Conservation (phyloP, 1,140 invertebrate species). For the Drosophila mojavensis region DNA sequence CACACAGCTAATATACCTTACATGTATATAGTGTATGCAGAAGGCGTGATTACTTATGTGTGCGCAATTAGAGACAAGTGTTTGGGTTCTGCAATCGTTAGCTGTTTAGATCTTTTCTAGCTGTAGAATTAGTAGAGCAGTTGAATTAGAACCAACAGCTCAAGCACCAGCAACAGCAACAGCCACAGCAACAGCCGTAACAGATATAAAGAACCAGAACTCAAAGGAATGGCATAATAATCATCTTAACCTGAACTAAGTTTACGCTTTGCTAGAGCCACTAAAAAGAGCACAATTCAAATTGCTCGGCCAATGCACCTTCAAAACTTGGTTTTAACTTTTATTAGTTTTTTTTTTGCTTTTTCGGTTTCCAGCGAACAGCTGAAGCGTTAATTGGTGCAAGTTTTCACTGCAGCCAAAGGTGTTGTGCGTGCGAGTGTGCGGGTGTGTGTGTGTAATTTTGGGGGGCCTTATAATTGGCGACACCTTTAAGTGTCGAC, state of each 20-base stretch:
- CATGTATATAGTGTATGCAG: neutral
- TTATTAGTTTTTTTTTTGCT: neutral
- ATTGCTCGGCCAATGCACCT: conserved; percentile 60
- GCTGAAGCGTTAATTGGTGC: conserved; percentile 73
- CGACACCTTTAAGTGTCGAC: conserved; percentile 80
- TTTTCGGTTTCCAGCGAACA: conserved; percentile 8
- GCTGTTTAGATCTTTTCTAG: neutral
- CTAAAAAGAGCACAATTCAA: conserved; percentile 57
- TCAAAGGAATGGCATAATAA: conserved; percentile 30
- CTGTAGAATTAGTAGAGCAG: conserved; percentile 62
- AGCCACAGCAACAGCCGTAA: neutral
- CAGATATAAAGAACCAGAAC: conserved; percentile 33
- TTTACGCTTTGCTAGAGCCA: conserved; percentile 69
- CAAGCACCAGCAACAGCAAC: conserved; percentile 1
- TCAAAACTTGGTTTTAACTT: conserved; percentile 7
- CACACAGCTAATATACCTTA: conserved; percentile 6
- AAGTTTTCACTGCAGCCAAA: conserved; percentile 68
- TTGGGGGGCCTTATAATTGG: conserved; percentile 63
- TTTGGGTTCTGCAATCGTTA: conserved; percentile 22
- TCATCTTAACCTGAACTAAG: conserved; percentile 9
- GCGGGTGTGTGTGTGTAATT: neutral
- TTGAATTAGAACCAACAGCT: conserved; percentile 55
- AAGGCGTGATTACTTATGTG: conserved; percentile 44
- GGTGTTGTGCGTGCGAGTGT: neutral
- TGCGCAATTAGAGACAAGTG: conserved; percentile 65